Base-by-base conservation (phyloP, 2,113 vertebrate genomes). In the Oophaga pumilio region DNA sequence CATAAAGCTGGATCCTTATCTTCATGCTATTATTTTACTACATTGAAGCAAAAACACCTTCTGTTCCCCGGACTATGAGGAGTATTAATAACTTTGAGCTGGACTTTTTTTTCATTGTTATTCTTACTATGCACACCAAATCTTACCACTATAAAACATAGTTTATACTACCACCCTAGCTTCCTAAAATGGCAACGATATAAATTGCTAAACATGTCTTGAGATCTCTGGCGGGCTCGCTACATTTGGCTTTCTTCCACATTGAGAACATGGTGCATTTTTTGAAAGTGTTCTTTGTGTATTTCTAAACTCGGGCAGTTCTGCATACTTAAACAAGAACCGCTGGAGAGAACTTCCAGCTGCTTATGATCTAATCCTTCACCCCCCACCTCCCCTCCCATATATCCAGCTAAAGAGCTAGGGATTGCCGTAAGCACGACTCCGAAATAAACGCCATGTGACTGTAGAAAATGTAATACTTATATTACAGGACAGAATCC, bases 251-350 rank as follows among this genome's bases (percentile, higher is more conserved):
- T 14, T 52, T 20, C 66, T 12, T 68, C 76, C 0, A 76, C 9
- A 8, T 82, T 87, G 60, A 66, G 53, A 49, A 62, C 64, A n/a
- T 6, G 14, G n/a, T 8, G 86, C 86, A 88, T 88, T 88, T 76
- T 88, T 76, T 88, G 77, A 87, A 81, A 73, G 86, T 26, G 10
- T 18, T 50, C 85, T 87, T 88, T 88, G 86, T 88, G 60, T 83
- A 88, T 76, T 50, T 83, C 22, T 53, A 12, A 83, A 53, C 49
- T 28, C 9, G 22, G 10, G 73, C 22, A n/a, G 60, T n/a, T 78
- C 24, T 49, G 53, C 28, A 74, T 33, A 81, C 53, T 26, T 53
- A 26, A 69, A 52, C 24, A 5, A 66, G 13, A 82, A 62, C 66
- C 26, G 68, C 57, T 83, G 9, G 57, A 88, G 86, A 64, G 6